Base-by-base conservation (phyloP, 2,888 invertebrate species). In the Octodonta nipae region DNA sequence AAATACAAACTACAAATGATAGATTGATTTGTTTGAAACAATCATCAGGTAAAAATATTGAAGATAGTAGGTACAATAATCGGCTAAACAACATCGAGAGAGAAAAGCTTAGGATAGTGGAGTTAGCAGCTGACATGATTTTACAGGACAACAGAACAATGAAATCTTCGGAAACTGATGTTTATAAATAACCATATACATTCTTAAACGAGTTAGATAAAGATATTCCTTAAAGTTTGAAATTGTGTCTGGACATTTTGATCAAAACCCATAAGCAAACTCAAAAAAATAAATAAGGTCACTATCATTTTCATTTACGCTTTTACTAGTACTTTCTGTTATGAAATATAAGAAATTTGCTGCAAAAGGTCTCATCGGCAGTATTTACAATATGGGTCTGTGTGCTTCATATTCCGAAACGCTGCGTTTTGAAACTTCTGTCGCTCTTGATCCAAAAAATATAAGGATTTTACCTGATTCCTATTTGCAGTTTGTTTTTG, bases 221-320 rank as follows among this genome's bases (percentile, higher is more conserved):
- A 14, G 28, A 27, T 4, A 12, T 27, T 27, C 28, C 28, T 5
- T 11, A 27, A 11, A 27, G 5, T 13, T 27, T 27, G 8, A 27
- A 13, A 27, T 11, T 14, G 8, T 6, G 10, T 27, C 12, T 27
- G 3, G 28, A 14, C 13, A 27, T 27, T 27, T 27, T 27, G 13
- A 27, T 27, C 4, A 27, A 27, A 27, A 27, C 28, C n/a, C 28
- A 27, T n/a, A 20, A 20, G 20, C 28, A 27, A 5, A 27, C 28
- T 6, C 28, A 11, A 13, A 27, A 27, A 27, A 12, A 11, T 27
- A 3, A 5, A 13, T 27, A 6, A 27, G 28, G 13, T 8, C 28
- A n/a, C 5, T 4, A 6, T 27, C 28, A 27, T 27, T 27, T 27
- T 6, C 20, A 7, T 20, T n/a, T 20, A 6, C 20, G 6, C 20